These are phyloP conservation scores for Neotoma lepida DNA, from an alignment of 2,113 vertebrate species.

Conservation along the genomic window DNA sequence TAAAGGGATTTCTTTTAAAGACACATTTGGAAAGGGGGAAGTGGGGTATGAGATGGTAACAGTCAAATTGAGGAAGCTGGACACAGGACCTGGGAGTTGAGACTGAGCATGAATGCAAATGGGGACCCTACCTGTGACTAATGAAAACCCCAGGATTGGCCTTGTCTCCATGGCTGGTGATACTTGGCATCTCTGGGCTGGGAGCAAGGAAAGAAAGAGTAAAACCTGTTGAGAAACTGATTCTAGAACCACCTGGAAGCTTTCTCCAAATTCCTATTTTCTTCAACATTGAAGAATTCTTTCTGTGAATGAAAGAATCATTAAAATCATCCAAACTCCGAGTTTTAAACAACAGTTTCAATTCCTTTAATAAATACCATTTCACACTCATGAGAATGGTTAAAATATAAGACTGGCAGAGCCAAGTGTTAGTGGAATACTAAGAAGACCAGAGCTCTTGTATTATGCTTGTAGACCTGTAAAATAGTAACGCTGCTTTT, in stretches of 20 bases:
- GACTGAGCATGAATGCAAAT: neutral
- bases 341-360: slow-evolving; percentile 35
- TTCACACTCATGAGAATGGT: neutral
- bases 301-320: neutral
- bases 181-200: neutral
- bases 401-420: slow-evolving; percentile 50
- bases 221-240: neutral
- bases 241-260: neutral
- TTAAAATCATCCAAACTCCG: neutral
- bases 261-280: neutral
- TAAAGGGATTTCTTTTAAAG: slow-evolving; percentile 49
- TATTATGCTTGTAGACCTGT: neutral
- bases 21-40: neutral
- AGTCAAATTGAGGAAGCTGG: neutral
- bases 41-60: neutral
- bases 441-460: neutral
- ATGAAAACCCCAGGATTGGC: neutral
- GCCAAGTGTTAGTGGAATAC: neutral
- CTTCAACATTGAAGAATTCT: neutral
- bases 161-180: neutral
- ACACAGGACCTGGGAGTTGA: neutral
- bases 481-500: neutral
- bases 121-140: neutral
- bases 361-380: slow-evolving; percentile 22
- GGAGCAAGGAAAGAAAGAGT: neutral